These are phyloP conservation scores for Drosophila niveifrons DNA, from an alignment of 2,888 invertebrate species.

Conservation along the genomic window DNA sequence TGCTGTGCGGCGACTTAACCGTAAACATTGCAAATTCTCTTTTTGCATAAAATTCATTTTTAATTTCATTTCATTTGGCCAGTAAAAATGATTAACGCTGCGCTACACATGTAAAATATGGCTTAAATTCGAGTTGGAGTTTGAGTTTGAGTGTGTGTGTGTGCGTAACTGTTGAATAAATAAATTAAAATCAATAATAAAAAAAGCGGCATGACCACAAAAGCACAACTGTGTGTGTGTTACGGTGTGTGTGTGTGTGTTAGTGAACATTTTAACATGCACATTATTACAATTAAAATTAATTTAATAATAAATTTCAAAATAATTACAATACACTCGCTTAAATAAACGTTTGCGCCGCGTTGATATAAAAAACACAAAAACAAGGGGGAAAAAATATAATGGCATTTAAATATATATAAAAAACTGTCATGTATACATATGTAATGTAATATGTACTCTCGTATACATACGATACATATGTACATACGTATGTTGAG, in stretches of 20 bases:
- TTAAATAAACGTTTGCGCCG: conserved; percentile 70
- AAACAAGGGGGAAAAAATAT: conserved; percentile 1
- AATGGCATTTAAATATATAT: conserved; percentile 20
- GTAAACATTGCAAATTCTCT: conserved; percentile 63
- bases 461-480: conserved; percentile 12
- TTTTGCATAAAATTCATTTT: conserved; percentile 73
- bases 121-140: conserved; percentile 16
- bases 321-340: conserved; percentile 82
- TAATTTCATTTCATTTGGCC: conserved; percentile 74
- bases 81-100: conserved; percentile 75
- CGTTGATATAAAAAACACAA: conserved; percentile 19
- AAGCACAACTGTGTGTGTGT: conserved; percentile 31
- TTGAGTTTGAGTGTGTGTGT: conserved; percentile 14
- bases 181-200: conserved; percentile 80
- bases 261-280: conserved; percentile 68
- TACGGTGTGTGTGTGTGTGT: conserved; percentile 19
- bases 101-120: conserved; percentile 44
- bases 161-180: conserved; percentile 65
- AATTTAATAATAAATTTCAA: conserved; percentile 83
- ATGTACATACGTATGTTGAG: background rate
- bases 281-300: conserved; percentile 83
- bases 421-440: conserved; percentile 22
- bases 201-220: conserved; percentile 58
- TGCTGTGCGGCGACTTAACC: conserved; percentile 45
- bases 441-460: conserved; percentile 27